Evolutionary conservation across 2,888 invertebrate species (phyloP), one percentile per base, ranked within the genome.

Genomic region (Peribatodes rhomboidaria): DNA sequence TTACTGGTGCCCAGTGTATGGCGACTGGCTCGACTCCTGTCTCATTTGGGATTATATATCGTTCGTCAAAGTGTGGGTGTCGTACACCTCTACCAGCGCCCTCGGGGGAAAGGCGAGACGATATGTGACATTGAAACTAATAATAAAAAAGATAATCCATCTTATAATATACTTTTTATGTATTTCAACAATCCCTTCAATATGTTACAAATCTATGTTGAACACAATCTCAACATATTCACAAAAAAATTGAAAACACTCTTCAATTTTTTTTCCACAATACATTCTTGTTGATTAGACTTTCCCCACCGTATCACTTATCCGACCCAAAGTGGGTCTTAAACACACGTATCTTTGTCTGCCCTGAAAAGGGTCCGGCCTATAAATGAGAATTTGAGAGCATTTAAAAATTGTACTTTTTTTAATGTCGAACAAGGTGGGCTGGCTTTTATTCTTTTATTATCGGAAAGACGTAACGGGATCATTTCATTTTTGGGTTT

Each of bases 271-370:
- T 62, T 31, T 56, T 22, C 59, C 59, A 68, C 69, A 68, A 71
- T 65, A 56, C 53, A n/a, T 49, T 56, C 44, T 57, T 41, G 58
- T 60, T 68, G 68, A 73, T 71, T 69, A 62, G 62, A 66, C 66
- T 65, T 59, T 65, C 57, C 63, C 61, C 59, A 55, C 58, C 59
- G 57, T 63, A 74, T 72, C 69, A 70, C 65, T 70, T 67, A 67
- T 58, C 54, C 58, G 52, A 54, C 53, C 57, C 39, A n/a, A 56
- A 37, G 33, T 16, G 31, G 39, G 41, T 31, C 35, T 20, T 55
- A 61, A 61, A 64, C 50, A 47, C 41, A 55, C 57, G 33, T 54
- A 60, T 54, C 64, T 53, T 64, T 69, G 58, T 65, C 41, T 46
- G 52, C 46, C 39, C 27, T 42, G 35, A 58, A 66, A 58, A 61